Base-by-base conservation (phyloP, 2,888 invertebrate genomes). In the Trachelus stipa region DNA sequence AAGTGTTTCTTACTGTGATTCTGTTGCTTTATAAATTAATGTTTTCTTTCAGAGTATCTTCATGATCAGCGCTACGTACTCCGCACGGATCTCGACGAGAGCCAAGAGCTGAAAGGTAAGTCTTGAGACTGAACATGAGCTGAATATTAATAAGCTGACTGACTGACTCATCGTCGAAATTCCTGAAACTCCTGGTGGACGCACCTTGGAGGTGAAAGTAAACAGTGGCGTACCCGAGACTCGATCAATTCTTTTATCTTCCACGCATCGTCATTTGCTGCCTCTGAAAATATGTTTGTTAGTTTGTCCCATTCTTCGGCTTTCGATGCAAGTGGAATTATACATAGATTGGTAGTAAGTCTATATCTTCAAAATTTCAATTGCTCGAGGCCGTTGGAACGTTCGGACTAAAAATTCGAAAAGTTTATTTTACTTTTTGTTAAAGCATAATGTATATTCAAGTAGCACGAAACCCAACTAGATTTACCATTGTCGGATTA, bases 41-140 rank as follows among this genome's bases (percentile, higher is more conserved):
- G 79, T 35, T 12, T 82, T 79, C 81, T 93, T 92, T 80, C 92
- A 93, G 93, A 92, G 40, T 93, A 93, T 82, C 91, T 93, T 11
- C 90, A 93, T 77, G 93, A 93, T 85, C 90, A 92, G 85, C 91
- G 93, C 83, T 93, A 93, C 85, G 90, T 92, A 31, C 86, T 88
- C 15, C 86, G 87, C 56, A 76, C 83, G 77, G 89, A 88, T 71
- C 77, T 87, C 37, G 79, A 80, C 34, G 80, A 80, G 12, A 86
- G 87, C 79, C 83, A 82, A 11, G 83, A 84, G 77, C 82, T 88
- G 74, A 84, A 81, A 86, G 87, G 89, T 89, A 83, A 88, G 87
- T 83, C 80, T 73, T 85, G 9, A 56, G 40, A 9, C 40, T 23
- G 89, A 30, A 88, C 90, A 82, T 85, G 89, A 23, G 30, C 31